Conservation (phyloP, 2,113 vertebrate genomes). For the Anhinga rufa region DNA sequence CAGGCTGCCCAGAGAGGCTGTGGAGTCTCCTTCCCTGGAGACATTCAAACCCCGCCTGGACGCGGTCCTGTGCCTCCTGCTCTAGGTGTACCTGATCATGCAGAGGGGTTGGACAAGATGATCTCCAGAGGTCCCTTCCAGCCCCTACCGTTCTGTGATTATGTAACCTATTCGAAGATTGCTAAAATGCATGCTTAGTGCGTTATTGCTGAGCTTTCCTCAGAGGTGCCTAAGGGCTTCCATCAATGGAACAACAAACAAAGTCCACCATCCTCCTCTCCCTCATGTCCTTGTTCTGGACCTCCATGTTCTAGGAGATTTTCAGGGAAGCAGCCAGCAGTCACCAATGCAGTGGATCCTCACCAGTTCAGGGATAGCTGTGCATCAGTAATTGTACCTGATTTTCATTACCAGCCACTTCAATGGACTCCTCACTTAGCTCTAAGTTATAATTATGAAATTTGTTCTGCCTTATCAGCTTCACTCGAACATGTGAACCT, state of each 20-base stretch:
- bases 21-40: no score
- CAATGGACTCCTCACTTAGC: not conserved
- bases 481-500: not conserved
- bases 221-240: not conserved
- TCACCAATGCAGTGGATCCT: not conserved
- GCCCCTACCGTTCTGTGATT: no score
- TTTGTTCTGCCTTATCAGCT: not conserved
- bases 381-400: not conserved
- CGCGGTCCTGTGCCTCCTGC: no score
- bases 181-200: not conserved
- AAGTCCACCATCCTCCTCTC: not conserved
- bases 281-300: not conserved
- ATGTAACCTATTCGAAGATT: not conserved
- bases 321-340: not conserved
- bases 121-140: no score
- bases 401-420: not conserved
- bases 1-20: no score
- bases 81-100: no score
- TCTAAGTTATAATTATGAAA: not conserved
- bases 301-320: not conserved
- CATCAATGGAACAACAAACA: not conserved
- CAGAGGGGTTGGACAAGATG: no score
- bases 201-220: not conserved
- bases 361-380: not conserved
- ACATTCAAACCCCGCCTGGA: no score